phyloP scores from a whole-genome alignment of 1,140 invertebrate species.

The Sarcophaga peregrina region DNA sequence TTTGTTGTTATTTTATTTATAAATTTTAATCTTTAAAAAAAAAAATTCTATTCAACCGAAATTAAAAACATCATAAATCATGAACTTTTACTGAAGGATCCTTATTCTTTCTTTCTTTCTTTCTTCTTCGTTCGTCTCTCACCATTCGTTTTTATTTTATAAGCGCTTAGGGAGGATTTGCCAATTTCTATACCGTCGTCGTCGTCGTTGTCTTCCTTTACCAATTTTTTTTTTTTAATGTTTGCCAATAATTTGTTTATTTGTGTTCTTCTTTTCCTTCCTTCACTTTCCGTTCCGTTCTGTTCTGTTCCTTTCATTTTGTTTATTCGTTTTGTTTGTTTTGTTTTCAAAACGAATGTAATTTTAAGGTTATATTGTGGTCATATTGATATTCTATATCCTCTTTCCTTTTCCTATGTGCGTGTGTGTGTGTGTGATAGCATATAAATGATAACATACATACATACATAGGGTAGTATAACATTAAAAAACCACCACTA shows the following conservation, averaged over 20 bases:
- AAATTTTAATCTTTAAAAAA: background rate
- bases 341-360: background rate
- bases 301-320: background rate
- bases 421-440: background rate
- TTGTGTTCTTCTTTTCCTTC: background rate
- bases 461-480: too few species aligned
- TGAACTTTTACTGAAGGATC: background rate
- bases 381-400: background rate
- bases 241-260: constrained; percentile 22
- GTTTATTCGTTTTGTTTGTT: background rate
- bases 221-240: background rate
- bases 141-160: background rate
- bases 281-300: background rate
- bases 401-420: background rate
- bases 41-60: background rate
- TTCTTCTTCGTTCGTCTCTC: background rate
- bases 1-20: too few species aligned
- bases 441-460: background rate
- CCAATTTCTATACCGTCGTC: background rate
- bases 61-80: background rate
- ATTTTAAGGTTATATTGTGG: background rate
- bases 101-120: background rate
- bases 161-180: constrained; percentile 19
- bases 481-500: background rate
- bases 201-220: background rate